These are phyloP conservation scores for Diarsia dahlii DNA, from an alignment of 2,888 invertebrate genomes.

Conservation along the genomic window DNA sequence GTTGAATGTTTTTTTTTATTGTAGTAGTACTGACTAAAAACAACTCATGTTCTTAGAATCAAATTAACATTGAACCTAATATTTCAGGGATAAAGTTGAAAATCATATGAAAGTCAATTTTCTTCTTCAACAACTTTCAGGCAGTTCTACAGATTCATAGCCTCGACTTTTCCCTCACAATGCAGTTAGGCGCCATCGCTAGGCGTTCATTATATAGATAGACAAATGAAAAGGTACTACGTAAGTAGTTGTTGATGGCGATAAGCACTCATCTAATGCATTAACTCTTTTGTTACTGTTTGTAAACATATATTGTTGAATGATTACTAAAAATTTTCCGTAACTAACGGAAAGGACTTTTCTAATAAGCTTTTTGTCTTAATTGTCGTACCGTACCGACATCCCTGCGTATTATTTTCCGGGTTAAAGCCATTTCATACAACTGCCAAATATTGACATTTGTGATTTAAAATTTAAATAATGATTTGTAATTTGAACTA, in stretches of 20 bases:
- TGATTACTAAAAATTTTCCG: background rate
- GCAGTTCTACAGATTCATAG: conserved; percentile 24
- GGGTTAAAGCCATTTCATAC: background rate
- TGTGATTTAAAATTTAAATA: background rate
- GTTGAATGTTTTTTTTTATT: background rate
- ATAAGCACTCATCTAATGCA: background rate
- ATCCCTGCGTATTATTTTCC: background rate
- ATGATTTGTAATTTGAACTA: background rate
- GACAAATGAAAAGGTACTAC: background rate
- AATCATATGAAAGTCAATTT: no score
- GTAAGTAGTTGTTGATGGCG: background rate
- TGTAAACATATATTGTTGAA: background rate
- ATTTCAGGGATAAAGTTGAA: no score
- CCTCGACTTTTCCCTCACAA: conserved; percentile 10
- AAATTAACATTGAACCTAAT: no score
- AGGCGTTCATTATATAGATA: conserved; percentile 18
- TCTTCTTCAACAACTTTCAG: conserved; percentile 1
- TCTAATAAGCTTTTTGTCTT: background rate
- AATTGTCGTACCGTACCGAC: no score
- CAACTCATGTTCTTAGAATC: no score
- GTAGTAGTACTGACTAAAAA: no score
- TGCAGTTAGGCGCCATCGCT: conserved; percentile 43
- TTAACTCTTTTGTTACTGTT: no score
- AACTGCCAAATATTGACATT: background rate
- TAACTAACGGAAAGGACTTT: background rate